These are phyloP conservation scores for Magallana gigas DNA, from an alignment of 1,140 invertebrate genomes.

Conservation along the genomic window DNA sequence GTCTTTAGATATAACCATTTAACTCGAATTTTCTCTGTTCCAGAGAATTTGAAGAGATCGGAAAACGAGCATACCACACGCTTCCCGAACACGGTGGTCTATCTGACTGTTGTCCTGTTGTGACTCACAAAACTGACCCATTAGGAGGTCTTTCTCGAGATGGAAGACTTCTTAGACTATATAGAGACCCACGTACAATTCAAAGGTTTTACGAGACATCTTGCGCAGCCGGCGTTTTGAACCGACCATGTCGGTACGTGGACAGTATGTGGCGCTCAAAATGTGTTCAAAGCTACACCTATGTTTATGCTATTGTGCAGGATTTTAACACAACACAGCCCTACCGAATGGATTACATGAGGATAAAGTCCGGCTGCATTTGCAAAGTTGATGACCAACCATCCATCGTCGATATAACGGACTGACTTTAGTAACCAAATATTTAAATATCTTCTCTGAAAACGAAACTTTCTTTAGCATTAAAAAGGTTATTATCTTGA, in stretches of 20 bases:
- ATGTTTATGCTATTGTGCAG: conserved; percentile 89
- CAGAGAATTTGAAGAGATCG: conserved; percentile 56
- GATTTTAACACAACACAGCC: conserved; percentile 78
- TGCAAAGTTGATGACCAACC: conserved; percentile 83
- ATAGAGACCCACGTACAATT: conserved; percentile 82
- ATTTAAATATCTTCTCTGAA: background rate
- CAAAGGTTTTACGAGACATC: conserved; percentile 89
- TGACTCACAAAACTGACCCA: conserved; percentile 88
- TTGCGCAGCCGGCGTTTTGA: conserved; percentile 85
- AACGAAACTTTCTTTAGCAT: background rate
- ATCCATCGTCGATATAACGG: conserved; percentile 27
- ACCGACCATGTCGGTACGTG: conserved; percentile 88
- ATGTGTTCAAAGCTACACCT: conserved; percentile 92
- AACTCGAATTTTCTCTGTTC: conserved; percentile 25
- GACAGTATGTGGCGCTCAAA: conserved; percentile 85
- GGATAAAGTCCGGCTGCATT: conserved; percentile 89
- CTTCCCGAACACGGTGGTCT: conserved; percentile 49
- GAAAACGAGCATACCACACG: conserved; percentile 48
- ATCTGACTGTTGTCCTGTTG: conserved; percentile 87
- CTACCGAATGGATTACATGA: conserved; percentile 90
- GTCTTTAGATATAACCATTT: too few relatives aligned
- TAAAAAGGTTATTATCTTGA: too few relatives aligned
- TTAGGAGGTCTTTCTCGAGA: conserved; percentile 87
- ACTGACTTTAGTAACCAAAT: background rate
- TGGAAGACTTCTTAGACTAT: conserved; percentile 88